A percentile compares a stretch with the other conserved stretches of the same genome.
phyloP scores from a whole-genome alignment of 2,797 vertebrate species.

The Capromys pilorides region DNA sequence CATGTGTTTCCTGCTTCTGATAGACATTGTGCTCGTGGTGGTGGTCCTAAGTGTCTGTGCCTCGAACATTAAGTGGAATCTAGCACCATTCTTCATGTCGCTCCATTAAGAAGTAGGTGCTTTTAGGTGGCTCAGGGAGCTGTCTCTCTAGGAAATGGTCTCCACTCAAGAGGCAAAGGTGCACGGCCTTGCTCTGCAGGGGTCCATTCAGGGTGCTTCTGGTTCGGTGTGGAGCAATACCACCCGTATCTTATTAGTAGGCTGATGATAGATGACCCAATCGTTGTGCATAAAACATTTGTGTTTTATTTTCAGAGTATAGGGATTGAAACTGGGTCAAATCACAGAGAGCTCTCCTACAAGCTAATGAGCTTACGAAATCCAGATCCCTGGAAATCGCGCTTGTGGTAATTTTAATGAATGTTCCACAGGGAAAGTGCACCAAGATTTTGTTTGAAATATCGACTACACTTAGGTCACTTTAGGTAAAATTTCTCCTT shows the following conservation, averaged over 20 bases:
- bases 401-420: constrained; percentile 67
- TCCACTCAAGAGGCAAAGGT: neutral
- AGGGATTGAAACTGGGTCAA: constrained; percentile 75
- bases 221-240: constrained; percentile 15
- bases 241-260: constrained; percentile 53
- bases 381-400: constrained; percentile 71
- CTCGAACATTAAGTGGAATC: neutral
- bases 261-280: constrained; percentile 61
- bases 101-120: neutral
- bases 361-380: constrained; percentile 76
- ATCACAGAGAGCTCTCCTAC: constrained; percentile 69
- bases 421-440: constrained; percentile 56
- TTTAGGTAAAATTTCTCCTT: constrained; percentile 60
- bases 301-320: constrained; percentile 73
- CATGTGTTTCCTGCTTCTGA: neutral
- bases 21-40: neutral
- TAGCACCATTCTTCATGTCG: neutral
- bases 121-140: constrained; percentile 32
- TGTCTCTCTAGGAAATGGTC: constrained; percentile 44
- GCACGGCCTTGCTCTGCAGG: neutral
- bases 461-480: constrained; percentile 53
- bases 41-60: neutral
- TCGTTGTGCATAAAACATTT: constrained; percentile 70
- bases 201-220: neutral
- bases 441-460: constrained; percentile 59